Evolutionary conservation across 2,888 invertebrate species (phyloP).

Genomic region (Stratiomys singularior): DNA sequence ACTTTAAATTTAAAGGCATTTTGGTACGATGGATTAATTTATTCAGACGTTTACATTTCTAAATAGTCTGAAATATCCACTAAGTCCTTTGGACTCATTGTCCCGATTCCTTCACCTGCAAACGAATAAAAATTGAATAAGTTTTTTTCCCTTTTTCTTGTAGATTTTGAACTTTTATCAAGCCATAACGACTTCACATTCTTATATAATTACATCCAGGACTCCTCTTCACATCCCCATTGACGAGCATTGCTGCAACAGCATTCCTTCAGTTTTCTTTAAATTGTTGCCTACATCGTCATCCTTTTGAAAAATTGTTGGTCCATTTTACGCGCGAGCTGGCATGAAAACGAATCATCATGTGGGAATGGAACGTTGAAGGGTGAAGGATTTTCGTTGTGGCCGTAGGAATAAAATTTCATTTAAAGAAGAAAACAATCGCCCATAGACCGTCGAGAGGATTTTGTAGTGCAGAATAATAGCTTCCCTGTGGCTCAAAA

Average conservation of each 20-base stretch:
- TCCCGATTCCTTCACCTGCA: neutral
- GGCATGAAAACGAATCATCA: slow-evolving; percentile 14
- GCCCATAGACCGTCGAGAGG: neutral
- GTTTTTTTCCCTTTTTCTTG: neutral
- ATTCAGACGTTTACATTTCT: no score
- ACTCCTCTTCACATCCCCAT: neutral
- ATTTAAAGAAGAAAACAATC: slow-evolving; percentile 1
- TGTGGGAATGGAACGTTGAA: neutral
- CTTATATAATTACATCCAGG: slow-evolving; percentile 15
- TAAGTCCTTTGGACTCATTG: neutral
- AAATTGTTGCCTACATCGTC: slow-evolving; percentile 17
- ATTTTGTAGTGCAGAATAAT: slow-evolving; percentile 34
- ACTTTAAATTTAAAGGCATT: no score
- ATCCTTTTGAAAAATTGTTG: slow-evolving; percentile 38
- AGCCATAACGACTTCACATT: neutral
- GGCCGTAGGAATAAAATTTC: slow-evolving; percentile 37
- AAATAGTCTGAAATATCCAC: no score
- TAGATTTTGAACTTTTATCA: slow-evolving; percentile 4
- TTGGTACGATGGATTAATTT: no score
- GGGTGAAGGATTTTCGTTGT: neutral
- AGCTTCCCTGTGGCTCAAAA: slow-evolving; percentile 35
- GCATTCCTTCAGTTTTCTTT: neutral
- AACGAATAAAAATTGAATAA: slow-evolving; percentile 9
- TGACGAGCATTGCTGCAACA: neutral
- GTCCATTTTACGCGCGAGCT: slow-evolving; percentile 41